A percentile compares a stretch with the other conserved stretches of the same genome.
phyloP scores from a whole-genome alignment of 2,797 vertebrate species.

The Melanotaenia maccullochi region DNA sequence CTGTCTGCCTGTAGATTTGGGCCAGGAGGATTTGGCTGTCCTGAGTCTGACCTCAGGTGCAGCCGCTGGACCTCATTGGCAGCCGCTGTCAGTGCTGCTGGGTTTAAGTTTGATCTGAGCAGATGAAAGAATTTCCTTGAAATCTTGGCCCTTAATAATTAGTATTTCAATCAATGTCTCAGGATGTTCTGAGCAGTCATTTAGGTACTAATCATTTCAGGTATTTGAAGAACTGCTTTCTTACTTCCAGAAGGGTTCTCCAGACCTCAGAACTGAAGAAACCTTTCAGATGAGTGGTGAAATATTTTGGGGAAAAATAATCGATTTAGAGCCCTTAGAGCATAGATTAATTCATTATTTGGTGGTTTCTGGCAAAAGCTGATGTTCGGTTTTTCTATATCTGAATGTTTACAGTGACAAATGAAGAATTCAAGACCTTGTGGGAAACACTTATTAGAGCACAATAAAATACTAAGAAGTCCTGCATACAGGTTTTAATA shows the following conservation, averaged over 20 bases:
- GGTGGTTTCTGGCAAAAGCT: neutral
- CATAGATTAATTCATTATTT: neutral
- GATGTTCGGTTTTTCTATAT: neutral
- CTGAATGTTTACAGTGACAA: neutral
- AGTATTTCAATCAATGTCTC: neutral
- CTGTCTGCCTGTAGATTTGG: slow-evolving; percentile 64
- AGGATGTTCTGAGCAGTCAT: neutral
- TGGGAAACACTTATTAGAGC: neutral
- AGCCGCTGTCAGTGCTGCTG: neutral
- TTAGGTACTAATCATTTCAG: neutral
- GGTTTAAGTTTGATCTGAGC: slow-evolving; percentile 10
- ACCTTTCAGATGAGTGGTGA: neutral
- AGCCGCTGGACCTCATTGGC: slow-evolving; percentile 43
- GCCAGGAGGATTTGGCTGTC: slow-evolving; percentile 71
- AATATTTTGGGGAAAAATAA: neutral
- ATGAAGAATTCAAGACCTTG: neutral
- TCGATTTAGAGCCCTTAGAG: neutral
- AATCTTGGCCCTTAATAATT: slow-evolving; percentile 20
- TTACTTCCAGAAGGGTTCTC: neutral
- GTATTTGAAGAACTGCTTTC: neutral
- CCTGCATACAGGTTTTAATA: neutral
- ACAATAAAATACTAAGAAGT: neutral
- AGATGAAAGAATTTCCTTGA: slow-evolving; percentile 35
- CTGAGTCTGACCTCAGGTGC: slow-evolving; percentile 55
- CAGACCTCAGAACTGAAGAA: neutral